Evolutionary conservation across 2,888 invertebrate genomes (phyloP).

Genomic region (Phorcus lineatus): DNA sequence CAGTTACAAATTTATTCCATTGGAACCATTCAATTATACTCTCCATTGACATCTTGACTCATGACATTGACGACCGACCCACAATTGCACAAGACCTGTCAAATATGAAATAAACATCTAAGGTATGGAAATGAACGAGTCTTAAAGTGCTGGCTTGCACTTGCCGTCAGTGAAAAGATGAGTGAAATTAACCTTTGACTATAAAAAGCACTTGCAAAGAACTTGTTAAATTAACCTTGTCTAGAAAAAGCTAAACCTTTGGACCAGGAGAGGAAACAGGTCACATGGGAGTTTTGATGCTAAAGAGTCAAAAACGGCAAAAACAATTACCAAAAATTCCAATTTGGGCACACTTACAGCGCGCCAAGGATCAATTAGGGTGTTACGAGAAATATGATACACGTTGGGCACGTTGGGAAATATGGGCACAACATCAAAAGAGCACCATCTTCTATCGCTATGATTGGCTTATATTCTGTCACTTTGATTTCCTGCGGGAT

Average conservation of each 20-base stretch:
- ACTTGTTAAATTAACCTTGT: slow-evolving; percentile 43
- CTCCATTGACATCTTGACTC: background rate
- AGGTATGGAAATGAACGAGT: slow-evolving; percentile 19
- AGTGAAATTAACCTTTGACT: slow-evolving; percentile 36
- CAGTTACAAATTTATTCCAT: background rate
- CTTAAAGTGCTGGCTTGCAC: background rate
- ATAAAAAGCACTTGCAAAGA: slow-evolving; percentile 36
- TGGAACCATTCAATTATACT: background rate
- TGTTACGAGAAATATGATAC: slow-evolving; percentile 9
- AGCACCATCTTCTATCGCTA: background rate
- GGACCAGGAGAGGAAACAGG: background rate
- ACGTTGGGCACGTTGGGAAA: background rate
- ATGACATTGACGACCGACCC: background rate
- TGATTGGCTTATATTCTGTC: slow-evolving; percentile 1
- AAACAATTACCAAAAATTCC: slow-evolving; percentile 9
- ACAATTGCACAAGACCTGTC: slow-evolving; percentile 4
- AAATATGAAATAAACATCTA: background rate
- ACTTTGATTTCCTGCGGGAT: slow-evolving; percentile 6
- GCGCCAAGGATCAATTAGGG: slow-evolving; percentile 12
- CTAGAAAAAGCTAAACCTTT: slow-evolving; percentile 1
- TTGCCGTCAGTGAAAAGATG: background rate
- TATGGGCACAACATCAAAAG: background rate
- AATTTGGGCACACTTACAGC: slow-evolving; percentile 5
- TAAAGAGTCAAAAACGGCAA: background rate
- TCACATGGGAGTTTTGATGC: background rate